Conservation (phyloP, 2,113 vertebrate genomes). For the Oceanites oceanicus region DNA sequence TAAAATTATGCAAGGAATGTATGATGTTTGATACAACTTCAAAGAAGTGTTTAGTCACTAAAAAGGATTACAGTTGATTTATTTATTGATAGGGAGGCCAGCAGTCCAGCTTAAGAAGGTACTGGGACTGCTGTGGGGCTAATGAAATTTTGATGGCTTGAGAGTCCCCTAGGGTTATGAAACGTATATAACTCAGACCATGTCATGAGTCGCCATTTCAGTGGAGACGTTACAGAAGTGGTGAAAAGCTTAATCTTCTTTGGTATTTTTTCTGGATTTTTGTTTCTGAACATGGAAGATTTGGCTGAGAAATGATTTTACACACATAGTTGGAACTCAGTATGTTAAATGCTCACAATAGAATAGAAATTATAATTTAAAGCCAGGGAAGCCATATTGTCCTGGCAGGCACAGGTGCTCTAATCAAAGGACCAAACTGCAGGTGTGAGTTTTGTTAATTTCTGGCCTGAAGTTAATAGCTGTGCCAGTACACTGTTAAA, state of each 20-base stretch:
- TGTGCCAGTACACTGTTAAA: neutral
- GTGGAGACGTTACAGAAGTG: conserved; percentile 18
- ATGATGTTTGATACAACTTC: conserved; percentile 53
- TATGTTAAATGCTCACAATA: neutral
- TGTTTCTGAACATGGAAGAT: neutral
- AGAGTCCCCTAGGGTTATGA: conserved; percentile 15
- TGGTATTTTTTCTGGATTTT: conserved; percentile 18
- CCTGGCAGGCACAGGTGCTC: neutral
- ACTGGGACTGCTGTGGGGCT: conserved; percentile 54
- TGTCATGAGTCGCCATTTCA: neutral
- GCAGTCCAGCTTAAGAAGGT: conserved; percentile 53
- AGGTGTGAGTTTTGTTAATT: neutral
- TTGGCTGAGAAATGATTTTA: neutral
- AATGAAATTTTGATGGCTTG: conserved; percentile 68
- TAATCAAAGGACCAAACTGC: neutral
- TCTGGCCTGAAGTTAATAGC: neutral
- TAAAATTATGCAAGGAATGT: conserved; percentile 33
- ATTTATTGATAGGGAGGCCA: conserved; percentile 67
- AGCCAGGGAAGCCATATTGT: neutral
- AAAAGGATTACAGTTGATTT: conserved; percentile 65
- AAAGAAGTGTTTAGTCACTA: conserved; percentile 52
- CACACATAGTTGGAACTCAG: neutral
- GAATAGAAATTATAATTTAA: conserved; percentile 33
- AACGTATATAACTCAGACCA: neutral
- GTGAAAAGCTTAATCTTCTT: conserved; percentile 33